phyloP scores from a whole-genome alignment of 2,888 invertebrate genomes.

The Apotomis betuletana region DNA sequence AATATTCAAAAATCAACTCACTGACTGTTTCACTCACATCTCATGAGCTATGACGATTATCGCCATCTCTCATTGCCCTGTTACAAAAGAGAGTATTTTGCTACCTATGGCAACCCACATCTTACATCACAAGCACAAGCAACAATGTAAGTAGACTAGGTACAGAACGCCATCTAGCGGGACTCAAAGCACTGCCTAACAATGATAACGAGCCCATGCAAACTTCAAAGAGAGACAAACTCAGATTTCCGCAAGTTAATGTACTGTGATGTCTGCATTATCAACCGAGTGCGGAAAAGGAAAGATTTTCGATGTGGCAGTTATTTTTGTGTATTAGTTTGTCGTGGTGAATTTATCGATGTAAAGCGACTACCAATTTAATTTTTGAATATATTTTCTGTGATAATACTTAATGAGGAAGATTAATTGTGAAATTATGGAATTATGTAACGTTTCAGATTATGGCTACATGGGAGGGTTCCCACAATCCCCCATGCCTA shows the following conservation, averaged over 20 bases:
- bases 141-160: conserved; percentile 3
- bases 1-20: no score
- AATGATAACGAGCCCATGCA: conserved; percentile 30
- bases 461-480: conserved; percentile 65
- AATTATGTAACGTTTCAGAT: conserved; percentile 54
- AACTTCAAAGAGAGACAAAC: conserved; percentile 31
- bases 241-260: conserved; percentile 24
- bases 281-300: background rate
- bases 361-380: no score
- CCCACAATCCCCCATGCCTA: conserved; percentile 61
- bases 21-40: no score
- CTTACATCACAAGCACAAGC: background rate
- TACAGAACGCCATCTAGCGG: conserved; percentile 29
- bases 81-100: background rate
- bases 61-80: background rate
- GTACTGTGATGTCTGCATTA: conserved; percentile 7
- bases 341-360: background rate
- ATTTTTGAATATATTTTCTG: no score
- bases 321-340: background rate
- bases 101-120: background rate
- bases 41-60: background rate
- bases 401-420: no score
- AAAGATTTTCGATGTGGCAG: background rate
- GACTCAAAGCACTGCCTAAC: conserved; percentile 29
- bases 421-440: background rate